phyloP scores from a whole-genome alignment of 2,113 vertebrate genomes.

The western clawed frog (Xenopus tropicalis) region DNA sequence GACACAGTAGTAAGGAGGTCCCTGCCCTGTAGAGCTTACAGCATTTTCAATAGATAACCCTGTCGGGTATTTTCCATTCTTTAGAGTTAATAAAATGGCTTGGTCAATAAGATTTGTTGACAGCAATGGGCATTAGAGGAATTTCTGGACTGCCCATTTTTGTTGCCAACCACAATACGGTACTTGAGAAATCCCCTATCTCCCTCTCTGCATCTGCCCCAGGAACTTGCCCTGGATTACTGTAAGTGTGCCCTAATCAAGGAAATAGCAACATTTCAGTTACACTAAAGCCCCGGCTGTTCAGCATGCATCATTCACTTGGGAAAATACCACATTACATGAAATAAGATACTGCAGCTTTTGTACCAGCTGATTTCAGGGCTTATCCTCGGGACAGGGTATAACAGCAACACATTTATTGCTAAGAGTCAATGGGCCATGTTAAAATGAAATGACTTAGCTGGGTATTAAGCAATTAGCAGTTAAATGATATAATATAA shows the following conservation, averaged over 20 bases:
- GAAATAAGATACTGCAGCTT: neutral
- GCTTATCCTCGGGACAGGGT: slow-evolving; percentile 11
- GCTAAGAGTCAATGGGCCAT: slow-evolving; percentile 34
- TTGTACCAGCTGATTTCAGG: slow-evolving; percentile 34
- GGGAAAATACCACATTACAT: slow-evolving; percentile 20
- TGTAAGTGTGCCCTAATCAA: neutral
- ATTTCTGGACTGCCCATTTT: no score
- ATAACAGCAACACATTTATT: slow-evolving; percentile 32
- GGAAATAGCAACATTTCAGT: slow-evolving; percentile 1
- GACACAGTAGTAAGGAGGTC: no score
- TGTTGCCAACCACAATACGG: no score
- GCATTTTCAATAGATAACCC: no score
- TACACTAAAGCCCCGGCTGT: slow-evolving; percentile 3
- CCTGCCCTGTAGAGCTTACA: no score
- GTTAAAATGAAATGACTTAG: slow-evolving; percentile 30
- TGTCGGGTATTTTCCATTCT: no score
- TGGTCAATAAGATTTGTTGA: no score
- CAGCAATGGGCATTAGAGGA: no score
- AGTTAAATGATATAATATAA: slow-evolving; percentile 29
- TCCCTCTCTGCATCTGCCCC: neutral
- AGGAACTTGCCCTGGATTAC: neutral
- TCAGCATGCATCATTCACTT: slow-evolving; percentile 30
- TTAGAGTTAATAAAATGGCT: no score
- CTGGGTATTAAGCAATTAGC: slow-evolving; percentile 32
- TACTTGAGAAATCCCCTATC: no score